Evolutionary conservation across 2,888 invertebrate genomes (phyloP), one percentile per base, ranked within the genome.

Genomic region (Drosophila meridiana): DNA sequence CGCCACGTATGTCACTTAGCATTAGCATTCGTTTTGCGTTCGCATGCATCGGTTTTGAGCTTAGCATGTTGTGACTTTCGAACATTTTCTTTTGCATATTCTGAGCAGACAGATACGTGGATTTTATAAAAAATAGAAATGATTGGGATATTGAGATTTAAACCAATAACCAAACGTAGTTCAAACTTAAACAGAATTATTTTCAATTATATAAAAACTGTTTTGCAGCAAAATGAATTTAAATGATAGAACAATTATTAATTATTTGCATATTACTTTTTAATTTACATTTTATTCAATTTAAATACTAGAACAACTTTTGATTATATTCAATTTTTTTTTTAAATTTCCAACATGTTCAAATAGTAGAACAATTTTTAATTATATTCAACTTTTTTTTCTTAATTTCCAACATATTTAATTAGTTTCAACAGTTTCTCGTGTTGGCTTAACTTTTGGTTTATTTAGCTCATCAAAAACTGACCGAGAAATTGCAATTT

Each of bases 1-100:
- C 68, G 53, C 62, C 56, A 7, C 50, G 68, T 68, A 42, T 68
- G 73, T 69, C 73, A 57, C n/a, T 26, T 65, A 45, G 8, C 47
- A 76, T 71, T 71, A 71, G 52, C 63, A 42, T 66, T 58, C 58
- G 34, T 13, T 55, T 38, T 20, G 48, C 38, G 48, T 40, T 32
- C 40, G 2, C 6, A 5, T 30, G 40, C 48, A 28, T 34, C n/a
- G 26, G 14, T 14, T 30, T 20, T 20, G 40, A 56, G 40, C 53
- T 36, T 53, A 13, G 34, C 34, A 5, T 47, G 42, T 14, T 56
- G 38, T 52, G 42, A 8, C 57, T 28, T 47, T 26, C 58, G 57
- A 57, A 61, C 38, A 20, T 55, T 13, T 38, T 42, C 5, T 4
- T 38, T 58, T 52, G 52, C 42, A 52, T 43, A 55, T 28, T 42